phyloP scores from a whole-genome alignment of 2,888 invertebrate species.

The Limnephilus lunatus region DNA sequence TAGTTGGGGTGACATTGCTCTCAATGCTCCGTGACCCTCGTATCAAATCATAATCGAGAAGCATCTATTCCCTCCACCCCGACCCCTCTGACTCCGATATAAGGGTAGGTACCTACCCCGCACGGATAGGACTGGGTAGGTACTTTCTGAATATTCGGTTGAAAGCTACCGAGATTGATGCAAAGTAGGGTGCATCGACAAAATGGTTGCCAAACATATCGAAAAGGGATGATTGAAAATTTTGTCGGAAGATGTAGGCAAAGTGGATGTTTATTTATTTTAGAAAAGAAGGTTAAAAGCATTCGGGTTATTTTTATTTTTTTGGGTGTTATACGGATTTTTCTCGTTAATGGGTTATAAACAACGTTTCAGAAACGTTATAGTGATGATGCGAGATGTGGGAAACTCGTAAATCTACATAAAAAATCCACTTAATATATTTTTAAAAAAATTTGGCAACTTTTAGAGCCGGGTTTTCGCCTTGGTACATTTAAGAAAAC shows the following conservation, averaged over 20 bases:
- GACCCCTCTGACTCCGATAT: background rate
- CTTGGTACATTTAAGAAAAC: no score
- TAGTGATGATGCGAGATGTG: no score
- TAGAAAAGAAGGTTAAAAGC: background rate
- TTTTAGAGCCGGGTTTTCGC: no score
- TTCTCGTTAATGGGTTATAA: no score
- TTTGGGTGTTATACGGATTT: no score
- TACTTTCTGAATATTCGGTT: background rate
- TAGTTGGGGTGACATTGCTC: slow-evolving; percentile 10
- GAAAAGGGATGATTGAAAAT: background rate
- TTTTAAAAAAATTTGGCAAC: no score
- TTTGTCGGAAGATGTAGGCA: background rate
- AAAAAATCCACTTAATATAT: no score
- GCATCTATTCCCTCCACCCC: background rate
- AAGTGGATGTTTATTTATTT: background rate
- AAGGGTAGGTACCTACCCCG: background rate
- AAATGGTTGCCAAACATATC: slow-evolving; percentile 35
- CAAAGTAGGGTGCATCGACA: slow-evolving; percentile 22
- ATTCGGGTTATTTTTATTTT: background rate
- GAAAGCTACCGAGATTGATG: slow-evolving; percentile 16
- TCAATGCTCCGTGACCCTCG: slow-evolving; percentile 12
- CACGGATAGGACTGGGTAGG: background rate
- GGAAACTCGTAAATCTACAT: no score
- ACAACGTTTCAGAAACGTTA: no score
- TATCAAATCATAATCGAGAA: slow-evolving; percentile 45